Conservation (phyloP, 2,797 vertebrate species). For the Nyctalus aviator region DNA sequence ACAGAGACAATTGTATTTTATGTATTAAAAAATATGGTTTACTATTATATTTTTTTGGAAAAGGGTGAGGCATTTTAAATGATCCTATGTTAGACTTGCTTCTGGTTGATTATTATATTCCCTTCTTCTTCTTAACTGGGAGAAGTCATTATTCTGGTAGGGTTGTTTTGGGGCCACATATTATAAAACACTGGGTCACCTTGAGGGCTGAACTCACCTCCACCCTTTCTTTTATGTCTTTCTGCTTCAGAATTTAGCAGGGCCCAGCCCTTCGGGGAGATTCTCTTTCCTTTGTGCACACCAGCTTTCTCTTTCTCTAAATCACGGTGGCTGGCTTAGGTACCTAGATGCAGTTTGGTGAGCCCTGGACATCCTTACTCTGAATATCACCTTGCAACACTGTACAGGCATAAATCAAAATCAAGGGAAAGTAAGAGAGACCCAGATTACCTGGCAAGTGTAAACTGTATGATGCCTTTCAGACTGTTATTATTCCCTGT, state of each 20-base stretch:
- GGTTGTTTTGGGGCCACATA: not conserved
- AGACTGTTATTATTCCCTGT: not conserved
- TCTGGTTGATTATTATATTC: not conserved
- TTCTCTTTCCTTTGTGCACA: not conserved
- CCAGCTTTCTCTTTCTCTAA: not conserved
- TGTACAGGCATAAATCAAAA: no score
- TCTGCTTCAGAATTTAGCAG: not conserved
- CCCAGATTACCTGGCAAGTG: not conserved
- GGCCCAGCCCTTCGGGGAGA: not conserved
- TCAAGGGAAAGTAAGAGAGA: no score
- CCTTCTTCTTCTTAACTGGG: not conserved
- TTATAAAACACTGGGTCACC: not conserved
- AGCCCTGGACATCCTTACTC: not conserved
- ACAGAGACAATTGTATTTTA: not conserved
- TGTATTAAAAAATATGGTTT: not conserved
- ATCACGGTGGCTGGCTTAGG: fast-evolving
- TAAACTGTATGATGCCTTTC: not conserved
- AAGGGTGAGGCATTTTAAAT: not conserved
- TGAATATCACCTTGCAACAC: no score
- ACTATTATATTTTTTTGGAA: not conserved
- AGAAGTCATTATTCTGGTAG: not conserved
- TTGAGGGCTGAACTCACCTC: not conserved
- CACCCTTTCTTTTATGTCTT: not conserved
- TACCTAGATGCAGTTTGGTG: not conserved
- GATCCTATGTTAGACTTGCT: not conserved